phyloP scores from a whole-genome alignment of 1,140 invertebrate species.

The Hesperophylax magnus region DNA sequence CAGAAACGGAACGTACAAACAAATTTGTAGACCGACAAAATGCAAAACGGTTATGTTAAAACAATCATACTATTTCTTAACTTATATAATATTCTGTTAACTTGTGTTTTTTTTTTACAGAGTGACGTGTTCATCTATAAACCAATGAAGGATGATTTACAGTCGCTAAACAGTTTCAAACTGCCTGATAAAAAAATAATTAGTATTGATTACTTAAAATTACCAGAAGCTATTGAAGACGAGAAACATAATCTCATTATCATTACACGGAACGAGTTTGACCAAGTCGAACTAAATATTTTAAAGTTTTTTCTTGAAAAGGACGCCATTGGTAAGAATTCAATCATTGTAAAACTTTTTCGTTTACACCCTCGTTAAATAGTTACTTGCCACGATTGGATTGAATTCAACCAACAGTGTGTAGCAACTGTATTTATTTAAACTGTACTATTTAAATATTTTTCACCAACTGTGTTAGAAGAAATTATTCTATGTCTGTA shows the following conservation, averaged over 20 bases:
- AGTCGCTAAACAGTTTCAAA: slow-evolving; percentile 15
- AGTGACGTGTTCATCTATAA: slow-evolving; percentile 29
- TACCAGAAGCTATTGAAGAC: slow-evolving; percentile 1
- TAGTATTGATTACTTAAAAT: slow-evolving; percentile 42
- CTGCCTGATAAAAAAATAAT: slow-evolving; percentile 21
- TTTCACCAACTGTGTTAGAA: too few relatives aligned
- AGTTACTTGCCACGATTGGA: too few relatives aligned
- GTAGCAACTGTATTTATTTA: background rate
- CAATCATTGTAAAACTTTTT: background rate
- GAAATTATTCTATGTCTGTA: too few relatives aligned
- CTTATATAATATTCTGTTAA: background rate
- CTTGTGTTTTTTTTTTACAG: slow-evolving; percentile 14
- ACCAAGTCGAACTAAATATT: background rate
- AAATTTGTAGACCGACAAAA: too few relatives aligned
- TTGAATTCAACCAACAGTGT: too few relatives aligned
- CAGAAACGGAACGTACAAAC: too few relatives aligned
- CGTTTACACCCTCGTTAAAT: background rate
- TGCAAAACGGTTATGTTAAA: too few relatives aligned
- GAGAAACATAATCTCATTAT: slow-evolving; percentile 39
- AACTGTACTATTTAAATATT: too few relatives aligned
- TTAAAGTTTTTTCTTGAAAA: slow-evolving; percentile 3
- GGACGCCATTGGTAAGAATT: slow-evolving; percentile 11
- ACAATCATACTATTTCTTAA: too few relatives aligned
- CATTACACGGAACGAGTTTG: background rate
- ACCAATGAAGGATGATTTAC: slow-evolving; percentile 36